phyloP scores from a whole-genome alignment of 1,140 invertebrate genomes.

The Camponotus pennsylvanicus region DNA sequence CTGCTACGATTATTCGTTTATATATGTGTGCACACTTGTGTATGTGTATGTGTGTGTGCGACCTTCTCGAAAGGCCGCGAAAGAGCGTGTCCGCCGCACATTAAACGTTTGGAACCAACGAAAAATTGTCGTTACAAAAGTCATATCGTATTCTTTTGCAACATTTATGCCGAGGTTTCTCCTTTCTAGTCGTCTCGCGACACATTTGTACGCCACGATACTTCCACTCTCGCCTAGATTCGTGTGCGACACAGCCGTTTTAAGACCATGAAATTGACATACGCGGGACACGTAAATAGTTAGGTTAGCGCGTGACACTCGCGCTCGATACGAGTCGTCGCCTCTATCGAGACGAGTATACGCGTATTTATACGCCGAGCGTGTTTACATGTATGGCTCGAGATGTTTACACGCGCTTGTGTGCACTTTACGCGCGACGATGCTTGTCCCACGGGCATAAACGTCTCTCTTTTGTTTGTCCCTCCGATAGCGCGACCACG shows the following conservation, averaged over 20 bases:
- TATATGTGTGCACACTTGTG: too few relatives aligned
- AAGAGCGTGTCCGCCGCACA: too few relatives aligned
- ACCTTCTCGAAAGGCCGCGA: too few relatives aligned
- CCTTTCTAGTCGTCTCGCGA: not conserved
- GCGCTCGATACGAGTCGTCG: too few relatives aligned
- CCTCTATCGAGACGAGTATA: too few relatives aligned
- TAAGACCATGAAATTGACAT: not conserved
- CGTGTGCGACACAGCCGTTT: not conserved
- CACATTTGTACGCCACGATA: not conserved
- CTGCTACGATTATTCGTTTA: too few relatives aligned
- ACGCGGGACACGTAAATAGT: not conserved
- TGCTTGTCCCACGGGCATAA: not conserved
- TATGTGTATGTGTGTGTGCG: too few relatives aligned
- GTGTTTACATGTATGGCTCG: not conserved
- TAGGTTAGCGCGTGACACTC: not conserved
- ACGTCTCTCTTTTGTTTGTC: conserved; percentile 43
- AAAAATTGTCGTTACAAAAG: not conserved
- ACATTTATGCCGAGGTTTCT: not conserved
- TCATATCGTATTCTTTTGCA: not conserved
- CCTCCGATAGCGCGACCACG: conserved; percentile 4
- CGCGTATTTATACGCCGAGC: too few relatives aligned
- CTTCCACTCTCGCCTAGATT: not conserved
- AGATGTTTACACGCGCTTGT: not conserved
- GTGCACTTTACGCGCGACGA: not conserved
- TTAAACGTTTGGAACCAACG: too few relatives aligned